Base-by-base conservation (phyloP, 1,140 invertebrate species). In the Melitaea cinxia region DNA sequence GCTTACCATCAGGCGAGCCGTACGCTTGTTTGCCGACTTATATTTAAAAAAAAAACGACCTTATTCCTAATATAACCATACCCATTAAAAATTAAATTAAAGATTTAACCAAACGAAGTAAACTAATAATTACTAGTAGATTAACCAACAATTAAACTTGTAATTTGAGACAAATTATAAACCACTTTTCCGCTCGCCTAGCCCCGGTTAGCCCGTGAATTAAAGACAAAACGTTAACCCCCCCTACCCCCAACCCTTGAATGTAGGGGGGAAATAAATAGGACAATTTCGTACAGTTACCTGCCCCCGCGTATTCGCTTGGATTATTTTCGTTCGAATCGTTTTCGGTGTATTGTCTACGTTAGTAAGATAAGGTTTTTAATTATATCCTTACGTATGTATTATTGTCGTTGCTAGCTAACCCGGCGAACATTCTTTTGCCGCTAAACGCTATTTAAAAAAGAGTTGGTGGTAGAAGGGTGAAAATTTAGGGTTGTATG, bases 181-280 rank as follows among this genome's bases (percentile, higher is more conserved):
- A 61, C 4, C 65, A 68, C 63, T 72, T 72, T 50, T 61, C 9
- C 35, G 14, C 7, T 4, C 37, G 54, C 59, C 50, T 65, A 69
- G 73, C 70, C 69, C 61, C 66, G 72, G 69, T 63, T 72, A 76
- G 57, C 64, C 56, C 69, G 68, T 72, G 74, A 79, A 80, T 80
- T 80, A 77, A 77, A 75, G 70, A 71, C 71, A 64, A 75, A 59
- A 37, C 35, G 68, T 68, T 66, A n/a, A n/a, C n/a, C n/a, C n/a
- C n/a, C n/a, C n/a, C n/a, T n/a, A n/a, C 53, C 57, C 50, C 64
- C 66, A 47, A 24, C 53, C 10, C 28, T 30, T 19, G 17, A 45
- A 19, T 21, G 42, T 4, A n/a, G 52, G 42, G 39, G 42, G 15
- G 45, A 57, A 35, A 47, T 58, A 65, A 58, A 65, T 65, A 65